These are phyloP conservation scores for Phyto melanocephala DNA, from an alignment of 2,888 invertebrate species.

Conservation along the genomic window DNA sequence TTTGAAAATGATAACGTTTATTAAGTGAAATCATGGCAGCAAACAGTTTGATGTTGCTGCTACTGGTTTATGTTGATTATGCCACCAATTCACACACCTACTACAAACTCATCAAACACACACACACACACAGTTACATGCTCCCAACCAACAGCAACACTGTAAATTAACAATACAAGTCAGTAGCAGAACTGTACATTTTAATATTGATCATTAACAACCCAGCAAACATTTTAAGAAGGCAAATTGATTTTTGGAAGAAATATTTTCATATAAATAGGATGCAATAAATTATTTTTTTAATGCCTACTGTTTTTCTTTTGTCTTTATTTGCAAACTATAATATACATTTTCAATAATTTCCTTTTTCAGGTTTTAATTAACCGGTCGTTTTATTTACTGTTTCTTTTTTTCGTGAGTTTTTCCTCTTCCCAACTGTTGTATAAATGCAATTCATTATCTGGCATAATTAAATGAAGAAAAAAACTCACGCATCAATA, in stretches of 20 bases:
- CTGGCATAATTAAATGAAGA: slow-evolving; percentile 48
- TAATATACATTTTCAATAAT: slow-evolving; percentile 18
- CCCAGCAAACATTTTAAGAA: slow-evolving; percentile 22
- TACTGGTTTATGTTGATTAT: background rate
- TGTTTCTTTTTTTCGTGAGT: background rate
- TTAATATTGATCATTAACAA: slow-evolving; percentile 37
- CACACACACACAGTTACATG: too few species aligned
- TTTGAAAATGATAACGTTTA: slow-evolving; percentile 63
- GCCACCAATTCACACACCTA: slow-evolving; percentile 26
- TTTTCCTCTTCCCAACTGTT: slow-evolving; percentile 1
- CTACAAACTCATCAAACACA: slow-evolving; percentile 1
- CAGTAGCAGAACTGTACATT: too few species aligned
- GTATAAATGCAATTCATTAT: slow-evolving; percentile 45
- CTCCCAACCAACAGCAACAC: background rate
- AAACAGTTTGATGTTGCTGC: background rate
- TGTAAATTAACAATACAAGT: slow-evolving; percentile 8
- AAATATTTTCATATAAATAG: too few species aligned
- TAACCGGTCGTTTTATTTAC: slow-evolving; percentile 44
- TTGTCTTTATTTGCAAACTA: slow-evolving; percentile 15
- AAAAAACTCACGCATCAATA: too few species aligned
- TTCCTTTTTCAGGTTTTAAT: slow-evolving; percentile 47
- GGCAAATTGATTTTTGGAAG: background rate
- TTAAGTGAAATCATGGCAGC: slow-evolving; percentile 31
- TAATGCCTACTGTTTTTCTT: background rate
- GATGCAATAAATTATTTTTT: too few species aligned